Evolutionary conservation across 2,113 vertebrate species (phyloP), one percentile per base, ranked within the genome.

Genomic region (Pangasianodon gigas): DNA sequence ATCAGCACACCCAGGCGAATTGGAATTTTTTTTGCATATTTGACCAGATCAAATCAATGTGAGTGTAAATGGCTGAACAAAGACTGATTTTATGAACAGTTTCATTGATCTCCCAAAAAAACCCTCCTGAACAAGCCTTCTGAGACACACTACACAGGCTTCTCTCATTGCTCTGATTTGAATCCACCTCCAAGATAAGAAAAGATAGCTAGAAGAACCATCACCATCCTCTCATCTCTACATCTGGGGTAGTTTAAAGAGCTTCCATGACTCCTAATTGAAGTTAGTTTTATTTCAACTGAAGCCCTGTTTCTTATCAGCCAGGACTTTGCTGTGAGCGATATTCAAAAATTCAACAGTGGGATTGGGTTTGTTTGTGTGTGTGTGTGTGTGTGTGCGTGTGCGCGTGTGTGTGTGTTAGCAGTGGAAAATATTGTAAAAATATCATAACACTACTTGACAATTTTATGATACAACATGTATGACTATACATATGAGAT

Each of bases 51-150:
- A 75, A 75, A 37, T 71, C 14, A 37, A 21, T 74, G 37, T 74
- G n/a, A 69, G 65, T n/a, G 71, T 21, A 74, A 74, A 71, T 71
- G 67, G 32, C 67, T 44, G 71, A 75, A 75, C 71, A 41, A 75
- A 44, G 71, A 41, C 21, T 75, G 71, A 44, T 77, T 44, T 44
- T 44, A 21, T 48, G 74, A 77, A 46, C n/a, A 71, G 67, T 1
- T n/a, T 2, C 14, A 74, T 6, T 74, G 32, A 74, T 74, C 16
- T 16, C 32, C 14, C 32, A 0, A 37, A 71, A 37, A 71, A 37
- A 18, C 0, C 44, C 44, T 75, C 41, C 41, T 75, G 71, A 44
- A 75, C 71, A 46, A 75, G 71, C 9, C 74, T 77, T 9, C 10
- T 48, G 74, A 75, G 37, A 48, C 74, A 24, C 44, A 26, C 74